Base-by-base conservation (phyloP, 2,888 invertebrate genomes). In the Acholoe squamosa region DNA sequence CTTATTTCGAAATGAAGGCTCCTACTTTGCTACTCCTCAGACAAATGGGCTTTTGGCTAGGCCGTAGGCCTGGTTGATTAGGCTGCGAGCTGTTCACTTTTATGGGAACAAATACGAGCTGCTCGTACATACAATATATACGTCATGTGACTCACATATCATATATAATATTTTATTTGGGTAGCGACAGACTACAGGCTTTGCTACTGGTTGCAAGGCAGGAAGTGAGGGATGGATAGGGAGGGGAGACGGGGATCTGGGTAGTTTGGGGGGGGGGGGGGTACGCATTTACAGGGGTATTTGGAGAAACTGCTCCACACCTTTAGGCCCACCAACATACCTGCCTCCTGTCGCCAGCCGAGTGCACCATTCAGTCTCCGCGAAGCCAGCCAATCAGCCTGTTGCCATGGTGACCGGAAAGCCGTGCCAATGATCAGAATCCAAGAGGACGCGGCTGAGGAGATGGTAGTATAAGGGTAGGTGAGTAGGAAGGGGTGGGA, bases 321-420 rank as follows among this genome's bases (percentile, higher is more conserved):
- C 43, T 43, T n/a, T n/a, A 61, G 61, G 61, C 22, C 43, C 5
- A 19, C 61, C 61, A 19, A 61, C 61, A 61, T 61, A 61, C 14
- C 28, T 25, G 71, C 76, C 76, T 5, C 76, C 76, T 76, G 5
- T 16, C 76, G 61, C n/a, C 61, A 3, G 61, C 22, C 61, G n/a
- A 12, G 61, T 3, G 61, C 61, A 61, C 61, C n/a, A 61, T 61
- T 61, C 61, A 61, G 61, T n/a, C n/a, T 61, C n/a, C 61, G 22
- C 25, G 71, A 28, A 71, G 71, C 71, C 31, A n/a, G 34, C 80
- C 34, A 80, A 80, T 80, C 80, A 80, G 80, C 34, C 80, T 33
- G 80, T 71, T 80, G 80, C 80, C 80, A 80, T 80, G 80, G 80
- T n/a, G 80, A 80, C 80, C 34, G 80, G 80, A 80, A 80, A 80